Base-by-base conservation (phyloP, 1,140 invertebrate species). In the Metopolophium dirhodum region DNA sequence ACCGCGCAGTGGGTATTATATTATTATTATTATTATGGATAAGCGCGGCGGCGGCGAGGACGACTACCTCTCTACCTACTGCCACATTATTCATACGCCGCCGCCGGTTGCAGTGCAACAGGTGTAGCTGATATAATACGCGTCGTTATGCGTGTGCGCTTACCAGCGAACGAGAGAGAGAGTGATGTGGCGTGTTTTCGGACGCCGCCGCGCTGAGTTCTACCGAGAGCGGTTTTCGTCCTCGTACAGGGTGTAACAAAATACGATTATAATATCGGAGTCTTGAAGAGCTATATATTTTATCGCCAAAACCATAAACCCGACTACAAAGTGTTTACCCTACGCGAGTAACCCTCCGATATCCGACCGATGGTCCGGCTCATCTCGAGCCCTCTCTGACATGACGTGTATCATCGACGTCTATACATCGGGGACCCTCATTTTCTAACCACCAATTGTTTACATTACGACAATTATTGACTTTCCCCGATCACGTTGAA, bases 21-120 rank as follows among this genome's bases (percentile, higher is more conserved):
- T 61, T 61, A 61, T 54, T 54, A 54, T 23, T 57, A 57, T 23
- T 68, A 61, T 61, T 68, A 77, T 77, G 61, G 61, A 77, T 77
- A 77, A 11, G 14, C 61, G 61, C 61, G 61, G 57, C 23, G 61
- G 57, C 23, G 61, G 61, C 61, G 61, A 77, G 61, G 61, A 77
- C 61, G 61, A 77, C 61, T 77, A 77, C 61, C 61, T 77, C 61
- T 77, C 30, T 77, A 77, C 61, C 61, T 77, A 77, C 61, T 77
- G 61, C 61, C 61, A 77, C 61, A 77, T 77, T 77, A 77, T 77
- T 77, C 61, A 77, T 77, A 77, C 30, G 14, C 61, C 61, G 41
- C 41, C 61, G n/a, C 61, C 61, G 61, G 61, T 77, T 77, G 61
- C 61, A n/a, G 61, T 30, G 3, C 6, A 7, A 77, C 61, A 77